These are phyloP conservation scores for Pseudomugil tenellus DNA, from an alignment of 2,797 vertebrate species.

Conservation along the genomic window DNA sequence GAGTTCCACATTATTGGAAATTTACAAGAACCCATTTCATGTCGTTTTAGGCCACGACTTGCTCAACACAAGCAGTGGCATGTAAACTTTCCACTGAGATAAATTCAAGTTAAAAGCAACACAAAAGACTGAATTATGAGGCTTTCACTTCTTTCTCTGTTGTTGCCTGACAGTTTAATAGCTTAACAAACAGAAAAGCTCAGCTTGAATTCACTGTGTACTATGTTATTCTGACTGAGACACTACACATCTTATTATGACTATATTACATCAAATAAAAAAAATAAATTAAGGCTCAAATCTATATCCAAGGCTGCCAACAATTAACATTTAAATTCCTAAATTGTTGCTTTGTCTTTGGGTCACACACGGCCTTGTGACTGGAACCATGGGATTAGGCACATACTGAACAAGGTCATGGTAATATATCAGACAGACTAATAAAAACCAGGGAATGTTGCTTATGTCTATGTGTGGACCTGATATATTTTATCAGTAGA, in stretches of 20 bases:
- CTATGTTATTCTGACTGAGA: conserved; percentile 15
- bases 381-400: conserved; percentile 5
- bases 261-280: conserved; percentile 16
- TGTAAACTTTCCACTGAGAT: conserved; percentile 28
- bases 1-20: conserved; percentile 5
- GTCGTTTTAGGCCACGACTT: conserved; percentile 2
- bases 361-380: conserved; percentile 4
- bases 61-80: conserved; percentile 25
- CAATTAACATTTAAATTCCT: conserved; percentile 9
- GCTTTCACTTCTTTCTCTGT: conserved; percentile 19
- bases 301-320: background rate
- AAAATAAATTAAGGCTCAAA: background rate
- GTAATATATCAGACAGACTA: conserved; percentile 11
- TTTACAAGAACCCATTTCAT: background rate
- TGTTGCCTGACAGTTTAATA: conserved; percentile 33
- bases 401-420: conserved; percentile 7
- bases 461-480: background rate
- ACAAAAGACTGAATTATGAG: conserved; percentile 42
- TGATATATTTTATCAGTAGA: conserved; percentile 5
- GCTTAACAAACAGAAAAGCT: conserved; percentile 44
- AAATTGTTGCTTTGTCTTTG: conserved; percentile 19
- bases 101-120: conserved; percentile 36
- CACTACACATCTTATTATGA: conserved; percentile 31
- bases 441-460: conserved; percentile 5
- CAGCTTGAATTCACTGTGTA: conserved; percentile 22